Evolutionary conservation across 1,140 invertebrate species (phyloP).

Genomic region (Phocides pigmalion): DNA sequence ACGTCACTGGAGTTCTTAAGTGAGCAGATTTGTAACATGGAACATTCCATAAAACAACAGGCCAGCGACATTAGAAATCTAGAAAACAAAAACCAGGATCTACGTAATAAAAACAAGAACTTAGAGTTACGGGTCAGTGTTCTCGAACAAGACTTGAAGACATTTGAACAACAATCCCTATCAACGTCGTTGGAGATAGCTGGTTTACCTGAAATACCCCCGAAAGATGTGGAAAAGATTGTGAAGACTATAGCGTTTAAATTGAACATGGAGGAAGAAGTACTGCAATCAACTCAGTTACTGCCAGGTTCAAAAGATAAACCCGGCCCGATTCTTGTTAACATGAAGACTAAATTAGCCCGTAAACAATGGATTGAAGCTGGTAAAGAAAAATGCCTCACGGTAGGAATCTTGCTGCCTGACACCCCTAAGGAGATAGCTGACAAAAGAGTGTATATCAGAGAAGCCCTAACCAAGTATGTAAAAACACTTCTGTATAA

Average conservation of each 20-base stretch:
- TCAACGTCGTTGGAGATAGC: constrained; percentile 44
- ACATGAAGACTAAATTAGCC: constrained; percentile 34
- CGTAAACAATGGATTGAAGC: constrained; percentile 39
- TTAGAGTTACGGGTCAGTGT: constrained; percentile 41
- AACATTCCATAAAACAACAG: constrained; percentile 44
- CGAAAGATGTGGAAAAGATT: constrained; percentile 25
- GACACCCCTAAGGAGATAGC: constrained; percentile 38
- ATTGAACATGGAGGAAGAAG: constrained; percentile 30
- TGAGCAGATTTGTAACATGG: constrained; percentile 44
- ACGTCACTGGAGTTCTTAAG: constrained; percentile 41
- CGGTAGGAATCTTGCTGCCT: constrained; percentile 32
- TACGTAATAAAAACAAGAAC: constrained; percentile 49
- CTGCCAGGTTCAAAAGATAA: constrained; percentile 38
- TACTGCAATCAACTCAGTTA: constrained; percentile 30
- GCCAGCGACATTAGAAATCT: constrained; percentile 39
- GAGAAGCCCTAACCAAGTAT: constrained; percentile 50
- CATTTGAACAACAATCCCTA: constrained; percentile 43
- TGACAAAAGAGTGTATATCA: constrained; percentile 40
- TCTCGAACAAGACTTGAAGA: constrained; percentile 41
- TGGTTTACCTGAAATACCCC: constrained; percentile 40
- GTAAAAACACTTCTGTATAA: constrained; percentile 46
- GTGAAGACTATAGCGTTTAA: constrained; percentile 33
- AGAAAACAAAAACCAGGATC: constrained; percentile 47
- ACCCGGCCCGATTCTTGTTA: constrained; percentile 36
- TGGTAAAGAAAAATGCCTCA: constrained; percentile 36